Evolutionary conservation across 2,888 invertebrate genomes (phyloP).

Genomic region (Achlya flavicornis): DNA sequence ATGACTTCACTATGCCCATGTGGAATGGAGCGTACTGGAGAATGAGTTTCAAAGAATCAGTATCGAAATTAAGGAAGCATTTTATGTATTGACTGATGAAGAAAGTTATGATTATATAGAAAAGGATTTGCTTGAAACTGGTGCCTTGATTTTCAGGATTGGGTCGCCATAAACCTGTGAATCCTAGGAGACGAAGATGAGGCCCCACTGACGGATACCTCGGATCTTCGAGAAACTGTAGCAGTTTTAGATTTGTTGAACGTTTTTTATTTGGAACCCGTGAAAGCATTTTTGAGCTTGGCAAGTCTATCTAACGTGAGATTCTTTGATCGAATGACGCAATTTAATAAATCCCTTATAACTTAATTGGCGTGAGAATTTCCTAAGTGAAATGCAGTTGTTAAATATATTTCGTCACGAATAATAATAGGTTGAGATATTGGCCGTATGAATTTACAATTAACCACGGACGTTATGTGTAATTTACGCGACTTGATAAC

Average conservation of each 20-base stretch:
- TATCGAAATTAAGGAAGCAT: constrained; percentile 44
- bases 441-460: constrained; percentile 45
- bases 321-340: constrained; percentile 4
- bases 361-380: constrained; percentile 48
- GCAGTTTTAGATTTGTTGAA: constrained; percentile 19
- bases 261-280: neutral
- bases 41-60: constrained; percentile 48
- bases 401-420: constrained; percentile 44
- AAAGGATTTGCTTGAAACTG: constrained; percentile 46
- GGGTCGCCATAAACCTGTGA: constrained; percentile 58
- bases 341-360: neutral
- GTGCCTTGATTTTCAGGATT: constrained; percentile 31
- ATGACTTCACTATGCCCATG: constrained; percentile 56
- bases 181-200: constrained; percentile 47
- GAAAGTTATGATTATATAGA: constrained; percentile 47
- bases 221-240: constrained; percentile 48
- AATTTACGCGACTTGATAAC: constrained; percentile 33
- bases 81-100: constrained; percentile 62
- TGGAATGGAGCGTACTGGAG: constrained; percentile 66
- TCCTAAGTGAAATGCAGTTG: constrained; percentile 43
- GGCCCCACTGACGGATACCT: constrained; percentile 59
- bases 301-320: neutral
- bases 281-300: neutral
- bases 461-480: constrained; percentile 34
- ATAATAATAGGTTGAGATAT: constrained; percentile 50